These are phyloP conservation scores for Linyphia triangularis DNA, from an alignment of 2,888 invertebrate genomes.

Conservation along the genomic window DNA sequence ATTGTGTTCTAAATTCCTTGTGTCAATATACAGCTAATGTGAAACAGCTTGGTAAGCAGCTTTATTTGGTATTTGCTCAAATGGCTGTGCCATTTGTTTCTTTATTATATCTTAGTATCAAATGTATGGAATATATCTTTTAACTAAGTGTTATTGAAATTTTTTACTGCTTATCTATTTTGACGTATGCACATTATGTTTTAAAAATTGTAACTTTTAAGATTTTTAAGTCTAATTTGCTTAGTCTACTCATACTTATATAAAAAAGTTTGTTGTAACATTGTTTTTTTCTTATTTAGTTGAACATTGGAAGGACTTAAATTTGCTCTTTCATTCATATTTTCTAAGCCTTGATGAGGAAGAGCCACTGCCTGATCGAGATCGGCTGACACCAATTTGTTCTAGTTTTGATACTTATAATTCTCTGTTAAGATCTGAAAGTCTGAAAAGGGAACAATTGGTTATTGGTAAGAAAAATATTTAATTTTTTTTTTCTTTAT, in stretches of 20 bases:
- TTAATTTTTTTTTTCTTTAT: neutral
- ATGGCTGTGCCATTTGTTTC: too few relatives aligned
- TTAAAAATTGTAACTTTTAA: too few relatives aligned
- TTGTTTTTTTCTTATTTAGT: constrained; percentile 6
- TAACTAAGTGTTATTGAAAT: too few relatives aligned
- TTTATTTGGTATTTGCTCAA: neutral
- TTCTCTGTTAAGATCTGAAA: neutral
- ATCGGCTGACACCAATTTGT: neutral
- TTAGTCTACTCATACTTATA: neutral
- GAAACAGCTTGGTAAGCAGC: constrained; percentile 11
- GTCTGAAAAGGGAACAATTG: neutral
- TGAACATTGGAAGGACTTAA: constrained; percentile 23
- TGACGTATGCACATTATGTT: too few relatives aligned
- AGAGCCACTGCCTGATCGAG: constrained; percentile 21
- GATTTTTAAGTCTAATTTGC: neutral
- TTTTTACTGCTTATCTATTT: too few relatives aligned
- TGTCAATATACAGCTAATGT: constrained; percentile 24
- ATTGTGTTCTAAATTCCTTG: constrained; percentile 36
- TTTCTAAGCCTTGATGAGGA: constrained; percentile 51
- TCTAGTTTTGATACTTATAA: constrained; percentile 40
- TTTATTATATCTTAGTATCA: too few relatives aligned
- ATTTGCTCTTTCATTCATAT: constrained; percentile 16
- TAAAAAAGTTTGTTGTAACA: neutral
- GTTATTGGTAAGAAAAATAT: constrained; percentile 28
- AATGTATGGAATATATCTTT: too few relatives aligned